Evolutionary conservation across 2,888 invertebrate genomes (phyloP).

Genomic region (Pandemis cinnamomeana): DNA sequence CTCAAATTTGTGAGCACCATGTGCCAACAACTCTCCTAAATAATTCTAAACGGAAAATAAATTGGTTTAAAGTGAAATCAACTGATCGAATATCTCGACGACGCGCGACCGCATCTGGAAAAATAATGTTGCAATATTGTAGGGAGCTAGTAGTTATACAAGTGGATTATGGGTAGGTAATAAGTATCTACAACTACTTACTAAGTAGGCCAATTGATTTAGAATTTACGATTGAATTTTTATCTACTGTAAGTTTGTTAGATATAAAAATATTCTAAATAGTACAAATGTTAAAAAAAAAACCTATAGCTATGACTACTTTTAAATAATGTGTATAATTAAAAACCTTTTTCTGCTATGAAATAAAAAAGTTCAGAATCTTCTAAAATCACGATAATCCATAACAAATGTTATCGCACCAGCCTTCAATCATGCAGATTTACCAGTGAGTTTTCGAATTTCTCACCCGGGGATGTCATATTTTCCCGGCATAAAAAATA

Average conservation of each 20-base stretch:
- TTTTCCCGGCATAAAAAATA: not conserved
- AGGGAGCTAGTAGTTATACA: not conserved
- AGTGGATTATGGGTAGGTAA: too few relatives aligned
- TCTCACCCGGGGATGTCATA: not conserved
- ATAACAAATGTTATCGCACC: not conserved
- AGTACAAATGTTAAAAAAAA: too few relatives aligned
- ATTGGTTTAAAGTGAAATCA: slow-evolving; percentile 16
- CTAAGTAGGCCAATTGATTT: too few relatives aligned
- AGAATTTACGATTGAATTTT: too few relatives aligned
- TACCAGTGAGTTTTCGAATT: not conserved
- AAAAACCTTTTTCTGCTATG: too few relatives aligned
- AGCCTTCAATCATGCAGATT: slow-evolving; percentile 3
- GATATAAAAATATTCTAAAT: too few relatives aligned
- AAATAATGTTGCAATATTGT: not conserved
- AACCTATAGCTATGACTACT: too few relatives aligned
- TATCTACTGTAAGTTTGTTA: too few relatives aligned
- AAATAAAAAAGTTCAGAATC: not conserved
- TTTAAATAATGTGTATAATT: too few relatives aligned
- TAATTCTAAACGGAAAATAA: slow-evolving; percentile 39
- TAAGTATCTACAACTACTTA: too few relatives aligned
- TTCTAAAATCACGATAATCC: not conserved
- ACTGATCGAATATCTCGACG: slow-evolving; percentile 15
- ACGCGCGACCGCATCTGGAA: not conserved
- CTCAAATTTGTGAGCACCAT: slow-evolving; percentile 66
- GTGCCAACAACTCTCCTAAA: slow-evolving; percentile 63